These are phyloP conservation scores for Pontoporia blainvillei DNA, from an alignment of 2,113 vertebrate genomes.

Conservation along the genomic window DNA sequence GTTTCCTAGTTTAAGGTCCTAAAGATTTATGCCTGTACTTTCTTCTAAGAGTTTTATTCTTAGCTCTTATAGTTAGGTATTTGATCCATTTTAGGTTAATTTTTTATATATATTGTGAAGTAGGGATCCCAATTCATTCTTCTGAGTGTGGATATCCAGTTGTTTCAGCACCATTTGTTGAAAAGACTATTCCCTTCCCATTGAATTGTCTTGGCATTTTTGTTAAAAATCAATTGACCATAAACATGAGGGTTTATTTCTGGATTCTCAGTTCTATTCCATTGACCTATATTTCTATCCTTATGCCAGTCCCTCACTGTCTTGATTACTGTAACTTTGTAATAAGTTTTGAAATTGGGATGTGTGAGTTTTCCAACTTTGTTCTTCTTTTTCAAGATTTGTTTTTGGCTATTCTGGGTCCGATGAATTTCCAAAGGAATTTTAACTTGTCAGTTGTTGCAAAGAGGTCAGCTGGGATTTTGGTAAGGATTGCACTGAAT, in stretches of 20 bases:
- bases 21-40: not conserved
- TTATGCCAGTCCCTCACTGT: not conserved
- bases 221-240: not conserved
- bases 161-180: not conserved
- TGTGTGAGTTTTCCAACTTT: not conserved
- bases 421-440: not conserved
- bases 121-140: not conserved
- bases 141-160: not conserved
- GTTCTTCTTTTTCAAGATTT: not conserved
- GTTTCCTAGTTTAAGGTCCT: not conserved
- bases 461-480: not conserved
- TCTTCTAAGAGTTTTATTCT: not conserved
- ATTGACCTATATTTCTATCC: not conserved
- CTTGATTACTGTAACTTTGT: not conserved
- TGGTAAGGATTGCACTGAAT: not conserved
- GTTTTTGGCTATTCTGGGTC: not conserved
- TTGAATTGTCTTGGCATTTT: not conserved
- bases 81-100: not conserved
- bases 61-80: not conserved
- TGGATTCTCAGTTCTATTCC: not conserved
- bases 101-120: not conserved
- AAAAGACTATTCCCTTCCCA: not conserved
- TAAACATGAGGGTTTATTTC: not conserved
- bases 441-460: not conserved
- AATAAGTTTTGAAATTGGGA: not conserved